Conservation (phyloP, 23 tunicate species). For the Ciona savignyi region DNA sequence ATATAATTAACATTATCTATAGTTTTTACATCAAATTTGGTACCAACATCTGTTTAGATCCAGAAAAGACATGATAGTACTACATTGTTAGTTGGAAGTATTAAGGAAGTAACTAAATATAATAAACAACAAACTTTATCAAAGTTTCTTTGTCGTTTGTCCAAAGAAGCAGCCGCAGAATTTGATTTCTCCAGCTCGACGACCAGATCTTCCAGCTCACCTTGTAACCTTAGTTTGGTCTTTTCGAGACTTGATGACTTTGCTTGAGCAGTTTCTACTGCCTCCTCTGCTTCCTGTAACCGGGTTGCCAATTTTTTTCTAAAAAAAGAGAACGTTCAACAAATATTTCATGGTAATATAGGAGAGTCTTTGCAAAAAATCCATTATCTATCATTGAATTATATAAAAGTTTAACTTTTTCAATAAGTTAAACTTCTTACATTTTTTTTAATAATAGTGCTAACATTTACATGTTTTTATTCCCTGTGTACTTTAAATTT, state of each 20-base stretch:
- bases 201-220: conserved; percentile 82
- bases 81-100: background rate
- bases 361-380: no score
- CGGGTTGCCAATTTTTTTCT: conserved; percentile 94
- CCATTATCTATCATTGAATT: background rate
- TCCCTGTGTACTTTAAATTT: no score
- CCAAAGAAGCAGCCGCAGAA: conserved; percentile 92
- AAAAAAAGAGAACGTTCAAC: background rate
- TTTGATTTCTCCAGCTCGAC: conserved; percentile 91
- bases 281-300: conserved; percentile 98
- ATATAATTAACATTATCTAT: no score
- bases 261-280: conserved; percentile 98
- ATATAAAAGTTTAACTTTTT: background rate
- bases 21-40: background rate
- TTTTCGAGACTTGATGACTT: conserved; percentile 96
- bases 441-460: no score
- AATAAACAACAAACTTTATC: conserved; percentile 40
- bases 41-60: no score
- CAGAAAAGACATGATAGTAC: background rate
- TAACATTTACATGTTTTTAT: no score
- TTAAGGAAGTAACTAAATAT: background rate
- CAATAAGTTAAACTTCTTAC: no score
- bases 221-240: conserved; percentile 86
- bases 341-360: background rate
- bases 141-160: conserved; percentile 88